A percentile compares a stretch with the other conserved stretches of the same genome.
Conservation (phyloP, 1,140 invertebrate species). For the Ceratoteleas bidentatus region DNA sequence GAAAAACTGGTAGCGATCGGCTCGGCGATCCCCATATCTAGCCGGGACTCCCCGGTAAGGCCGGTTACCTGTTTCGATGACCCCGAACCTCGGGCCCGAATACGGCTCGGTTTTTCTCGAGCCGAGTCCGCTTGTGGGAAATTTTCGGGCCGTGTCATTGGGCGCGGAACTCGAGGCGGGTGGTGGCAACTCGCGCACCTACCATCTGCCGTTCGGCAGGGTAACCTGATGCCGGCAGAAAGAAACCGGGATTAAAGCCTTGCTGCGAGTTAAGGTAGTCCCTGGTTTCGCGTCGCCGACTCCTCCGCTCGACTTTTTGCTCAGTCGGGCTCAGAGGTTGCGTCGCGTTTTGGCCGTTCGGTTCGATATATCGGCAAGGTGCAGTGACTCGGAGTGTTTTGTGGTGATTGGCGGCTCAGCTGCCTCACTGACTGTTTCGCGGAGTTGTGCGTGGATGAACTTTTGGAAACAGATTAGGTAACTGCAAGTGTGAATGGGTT, state of each 20-base stretch:
- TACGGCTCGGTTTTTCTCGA: slow-evolving; percentile 11
- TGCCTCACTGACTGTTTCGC: too few relatives aligned
- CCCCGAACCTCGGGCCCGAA: slow-evolving; percentile 12
- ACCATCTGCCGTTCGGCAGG: slow-evolving; percentile 20
- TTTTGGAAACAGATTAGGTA: too few relatives aligned
- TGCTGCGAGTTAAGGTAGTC: slow-evolving; percentile 26
- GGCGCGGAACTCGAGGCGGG: background rate
- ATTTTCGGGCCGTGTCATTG: slow-evolving; percentile 20
- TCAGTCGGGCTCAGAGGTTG: background rate
- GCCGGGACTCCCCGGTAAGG: slow-evolving; percentile 34
- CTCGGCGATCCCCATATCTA: slow-evolving; percentile 6
- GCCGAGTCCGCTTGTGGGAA: slow-evolving; percentile 18
- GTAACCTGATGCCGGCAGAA: slow-evolving; percentile 25
- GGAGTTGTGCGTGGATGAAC: too few relatives aligned
- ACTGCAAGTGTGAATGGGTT: too few relatives aligned
- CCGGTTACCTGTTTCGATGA: slow-evolving; percentile 17
- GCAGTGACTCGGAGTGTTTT: too few relatives aligned
- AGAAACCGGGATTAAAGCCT: slow-evolving; percentile 26
- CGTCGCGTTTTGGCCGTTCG: too few relatives aligned
- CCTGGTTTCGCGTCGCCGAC: slow-evolving; percentile 11
- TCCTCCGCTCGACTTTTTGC: background rate
- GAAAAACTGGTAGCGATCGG: slow-evolving; percentile 41
- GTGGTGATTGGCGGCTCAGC: too few relatives aligned
- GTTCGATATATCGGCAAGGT: too few relatives aligned
- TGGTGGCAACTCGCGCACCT: slow-evolving; percentile 25